Percentiles rank a stretch among this genome's conserved stretches.
Conservation (phyloP, 1,140 invertebrate species). For the Zaprionus capensis region DNA sequence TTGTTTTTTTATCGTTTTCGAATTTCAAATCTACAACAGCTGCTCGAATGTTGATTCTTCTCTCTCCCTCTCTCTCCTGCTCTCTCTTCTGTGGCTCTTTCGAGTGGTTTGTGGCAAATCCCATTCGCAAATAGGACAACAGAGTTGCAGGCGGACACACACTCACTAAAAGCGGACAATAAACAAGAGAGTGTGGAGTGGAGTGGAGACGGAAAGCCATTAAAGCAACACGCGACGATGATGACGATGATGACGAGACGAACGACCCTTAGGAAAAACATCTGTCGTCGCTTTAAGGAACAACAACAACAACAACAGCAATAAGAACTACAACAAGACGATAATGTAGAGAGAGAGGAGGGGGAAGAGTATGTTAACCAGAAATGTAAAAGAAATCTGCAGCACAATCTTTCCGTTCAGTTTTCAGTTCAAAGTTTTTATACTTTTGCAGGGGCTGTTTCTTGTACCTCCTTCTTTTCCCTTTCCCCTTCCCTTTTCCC, state of each 20-base stretch:
- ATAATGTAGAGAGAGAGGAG: neutral
- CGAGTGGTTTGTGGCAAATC: conserved; percentile 18
- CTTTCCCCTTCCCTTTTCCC: neutral
- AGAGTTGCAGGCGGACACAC: conserved; percentile 10
- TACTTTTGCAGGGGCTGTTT: conserved; percentile 5
- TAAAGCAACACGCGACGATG: conserved; percentile 56
- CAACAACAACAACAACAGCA: neutral
- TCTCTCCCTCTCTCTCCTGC: neutral
- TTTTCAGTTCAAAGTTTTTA: conserved; percentile 2
- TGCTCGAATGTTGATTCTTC: neutral
- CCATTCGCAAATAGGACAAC: conserved; percentile 17
- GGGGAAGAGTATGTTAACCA: conserved; percentile 3
- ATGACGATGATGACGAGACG: conserved; percentile 8
- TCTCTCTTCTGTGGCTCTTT: conserved; percentile 3
- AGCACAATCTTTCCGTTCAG: conserved; percentile 38
- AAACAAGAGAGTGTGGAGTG: conserved; percentile 12
- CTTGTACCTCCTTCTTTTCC: neutral
- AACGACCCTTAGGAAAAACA: conserved; percentile 56
- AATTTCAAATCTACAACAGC: conserved; percentile 2
- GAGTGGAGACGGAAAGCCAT: conserved; percentile 23
- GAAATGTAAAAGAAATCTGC: conserved; percentile 54
- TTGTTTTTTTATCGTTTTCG: conserved; percentile 3
- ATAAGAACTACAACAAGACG: conserved; percentile 25
- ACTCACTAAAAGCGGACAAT: conserved; percentile 12
- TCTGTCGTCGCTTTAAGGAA: conserved; percentile 54